A percentile compares a stretch with the other conserved stretches of the same genome.
These are phyloP conservation scores for Drosophila kurseongensis DNA, from an alignment of 1,140 invertebrate genomes.

Conservation along the genomic window DNA sequence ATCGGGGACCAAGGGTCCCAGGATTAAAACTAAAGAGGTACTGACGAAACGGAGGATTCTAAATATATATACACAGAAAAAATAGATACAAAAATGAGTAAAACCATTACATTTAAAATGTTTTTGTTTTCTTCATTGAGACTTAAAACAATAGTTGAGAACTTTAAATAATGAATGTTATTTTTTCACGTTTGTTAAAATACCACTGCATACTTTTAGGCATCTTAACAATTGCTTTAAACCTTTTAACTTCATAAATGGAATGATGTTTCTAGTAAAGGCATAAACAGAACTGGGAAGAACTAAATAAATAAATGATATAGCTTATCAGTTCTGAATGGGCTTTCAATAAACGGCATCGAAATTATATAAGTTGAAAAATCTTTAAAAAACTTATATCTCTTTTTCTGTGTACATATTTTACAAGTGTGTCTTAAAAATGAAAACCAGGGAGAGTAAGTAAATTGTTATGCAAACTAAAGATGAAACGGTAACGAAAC, in stretches of 20 bases:
- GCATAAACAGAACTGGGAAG: not conserved
- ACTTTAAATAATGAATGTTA: not conserved
- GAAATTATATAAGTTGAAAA: not conserved
- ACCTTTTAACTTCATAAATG: no score
- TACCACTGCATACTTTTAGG: constrained; percentile 2
- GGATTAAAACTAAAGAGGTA: constrained; percentile 4
- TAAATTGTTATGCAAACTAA: constrained; percentile 36
- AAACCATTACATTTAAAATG: not conserved
- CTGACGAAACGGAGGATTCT: constrained; percentile 13
- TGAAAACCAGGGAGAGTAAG: constrained; percentile 25
- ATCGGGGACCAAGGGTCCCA: constrained; percentile 1
- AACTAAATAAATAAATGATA: not conserved
- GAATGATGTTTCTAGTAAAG: not conserved
- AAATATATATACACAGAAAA: constrained; percentile 20
- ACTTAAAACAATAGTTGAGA: not conserved
- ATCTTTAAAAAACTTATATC: not conserved
- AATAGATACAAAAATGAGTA: not conserved
- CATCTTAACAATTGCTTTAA: not conserved
- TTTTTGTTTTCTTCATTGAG: not conserved
- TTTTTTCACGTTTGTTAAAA: not conserved
- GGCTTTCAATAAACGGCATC: not conserved
- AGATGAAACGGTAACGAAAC: constrained; percentile 27
- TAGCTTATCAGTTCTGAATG: not conserved
- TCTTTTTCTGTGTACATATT: constrained; percentile 22
- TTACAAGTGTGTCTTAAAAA: constrained; percentile 30